Evolutionary conservation across 2,797 vertebrate genomes (phyloP).

Genomic region (Diceros bicornis): DNA sequence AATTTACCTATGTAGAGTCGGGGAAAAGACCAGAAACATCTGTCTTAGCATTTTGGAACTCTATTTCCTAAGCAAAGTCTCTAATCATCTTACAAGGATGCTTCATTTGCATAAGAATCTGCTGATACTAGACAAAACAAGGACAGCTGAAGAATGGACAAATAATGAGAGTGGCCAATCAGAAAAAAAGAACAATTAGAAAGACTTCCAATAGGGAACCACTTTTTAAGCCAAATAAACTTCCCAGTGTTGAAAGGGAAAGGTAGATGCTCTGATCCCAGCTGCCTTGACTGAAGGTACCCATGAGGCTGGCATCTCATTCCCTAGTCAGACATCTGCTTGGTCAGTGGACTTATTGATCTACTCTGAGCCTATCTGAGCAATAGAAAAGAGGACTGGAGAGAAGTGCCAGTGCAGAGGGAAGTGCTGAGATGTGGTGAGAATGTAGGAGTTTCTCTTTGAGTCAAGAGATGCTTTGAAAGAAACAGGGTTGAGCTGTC

Average conservation of each 20-base stretch:
- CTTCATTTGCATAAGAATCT: neutral
- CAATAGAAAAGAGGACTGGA: neutral
- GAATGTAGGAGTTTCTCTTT: neutral
- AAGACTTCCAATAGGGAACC: neutral
- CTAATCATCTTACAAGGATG: neutral
- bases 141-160: neutral
- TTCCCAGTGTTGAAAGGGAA: neutral
- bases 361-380: neutral
- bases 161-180: neutral
- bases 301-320: neutral
- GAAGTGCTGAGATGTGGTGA: neutral
- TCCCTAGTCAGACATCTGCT: neutral
- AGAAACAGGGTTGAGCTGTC: neutral
- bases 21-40: neutral
- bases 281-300: neutral
- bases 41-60: constrained; percentile 45
- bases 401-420: neutral
- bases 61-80: constrained; percentile 25
- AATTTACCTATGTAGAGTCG: neutral
- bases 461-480: neutral
- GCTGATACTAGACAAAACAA: neutral
- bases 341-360: neutral
- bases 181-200: constrained; percentile 9
- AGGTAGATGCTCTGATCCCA: neutral
- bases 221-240: neutral